Evolutionary conservation across 2,113 vertebrate species (phyloP).

Genomic region (Oreochromis tanganicae): DNA sequence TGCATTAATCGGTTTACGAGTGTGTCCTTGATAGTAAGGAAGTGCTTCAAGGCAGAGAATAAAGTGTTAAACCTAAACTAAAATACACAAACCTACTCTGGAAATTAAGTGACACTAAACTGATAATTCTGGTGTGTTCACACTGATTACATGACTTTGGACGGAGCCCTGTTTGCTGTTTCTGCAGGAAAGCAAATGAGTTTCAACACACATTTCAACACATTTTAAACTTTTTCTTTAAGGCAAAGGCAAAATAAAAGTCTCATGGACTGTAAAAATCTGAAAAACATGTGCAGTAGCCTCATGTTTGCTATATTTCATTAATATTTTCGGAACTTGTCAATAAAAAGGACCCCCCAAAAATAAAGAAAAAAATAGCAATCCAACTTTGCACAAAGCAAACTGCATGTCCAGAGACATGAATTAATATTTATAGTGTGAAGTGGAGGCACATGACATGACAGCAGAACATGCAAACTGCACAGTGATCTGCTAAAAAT

Average conservation of each 20-base stretch:
- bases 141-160: background rate
- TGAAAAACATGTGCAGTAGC: background rate
- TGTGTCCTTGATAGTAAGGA: background rate
- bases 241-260: background rate
- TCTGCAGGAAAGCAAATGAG: background rate
- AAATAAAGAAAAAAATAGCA: background rate
- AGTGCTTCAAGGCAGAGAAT: background rate
- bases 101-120: background rate
- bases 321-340: background rate
- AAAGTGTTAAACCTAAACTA: background rate
- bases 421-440: background rate
- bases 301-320: background rate
- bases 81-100: background rate
- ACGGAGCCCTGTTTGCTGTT: background rate
- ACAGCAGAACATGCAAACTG: background rate
- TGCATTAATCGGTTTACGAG: background rate
- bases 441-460: background rate
- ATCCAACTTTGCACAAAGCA: background rate
- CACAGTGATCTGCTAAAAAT: constrained; percentile 12
- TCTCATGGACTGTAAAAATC: background rate
- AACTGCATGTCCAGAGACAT: background rate
- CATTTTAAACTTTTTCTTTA: background rate
- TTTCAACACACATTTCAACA: background rate
- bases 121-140: background rate
- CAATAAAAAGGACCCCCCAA: background rate